These are phyloP conservation scores for Serranus cabrilla DNA, from an alignment of 2,797 vertebrate genomes.

Conservation along the genomic window DNA sequence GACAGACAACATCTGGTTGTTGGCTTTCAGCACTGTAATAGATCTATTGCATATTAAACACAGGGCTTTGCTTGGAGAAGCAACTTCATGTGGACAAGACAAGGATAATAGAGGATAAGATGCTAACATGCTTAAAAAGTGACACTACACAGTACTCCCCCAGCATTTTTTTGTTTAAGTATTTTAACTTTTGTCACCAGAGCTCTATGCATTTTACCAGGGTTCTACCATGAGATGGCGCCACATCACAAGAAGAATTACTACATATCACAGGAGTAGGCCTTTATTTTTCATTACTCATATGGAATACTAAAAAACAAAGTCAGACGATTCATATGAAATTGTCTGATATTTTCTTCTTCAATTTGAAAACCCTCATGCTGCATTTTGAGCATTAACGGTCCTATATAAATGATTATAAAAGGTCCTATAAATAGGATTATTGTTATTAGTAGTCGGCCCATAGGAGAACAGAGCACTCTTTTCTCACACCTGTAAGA, in stretches of 20 bases:
- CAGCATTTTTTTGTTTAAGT: not conserved
- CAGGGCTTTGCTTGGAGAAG: not conserved
- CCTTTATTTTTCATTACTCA: too few relatives aligned
- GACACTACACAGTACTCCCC: not conserved
- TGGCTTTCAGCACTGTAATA: not conserved
- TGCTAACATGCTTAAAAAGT: not conserved
- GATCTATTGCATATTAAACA: not conserved
- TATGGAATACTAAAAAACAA: too few relatives aligned
- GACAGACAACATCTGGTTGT: constrained; percentile 54
- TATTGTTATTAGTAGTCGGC: too few relatives aligned
- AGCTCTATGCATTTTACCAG: not conserved
- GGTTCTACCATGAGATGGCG: constrained; percentile 52
- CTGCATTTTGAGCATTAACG: too few relatives aligned
- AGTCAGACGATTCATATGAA: too few relatives aligned
- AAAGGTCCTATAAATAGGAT: too few relatives aligned
- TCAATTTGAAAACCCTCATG: too few relatives aligned
- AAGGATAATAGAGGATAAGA: not conserved
- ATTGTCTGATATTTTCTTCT: too few relatives aligned
- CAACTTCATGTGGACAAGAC: not conserved
- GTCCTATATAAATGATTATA: too few relatives aligned
- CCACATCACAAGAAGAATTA: constrained; percentile 14
- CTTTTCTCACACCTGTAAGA: too few relatives aligned
- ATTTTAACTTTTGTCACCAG: not conserved
- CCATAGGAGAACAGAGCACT: too few relatives aligned
- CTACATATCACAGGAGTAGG: not conserved